phyloP scores from a whole-genome alignment of 2,113 vertebrate species.

The Eptatretus burgeri region DNA sequence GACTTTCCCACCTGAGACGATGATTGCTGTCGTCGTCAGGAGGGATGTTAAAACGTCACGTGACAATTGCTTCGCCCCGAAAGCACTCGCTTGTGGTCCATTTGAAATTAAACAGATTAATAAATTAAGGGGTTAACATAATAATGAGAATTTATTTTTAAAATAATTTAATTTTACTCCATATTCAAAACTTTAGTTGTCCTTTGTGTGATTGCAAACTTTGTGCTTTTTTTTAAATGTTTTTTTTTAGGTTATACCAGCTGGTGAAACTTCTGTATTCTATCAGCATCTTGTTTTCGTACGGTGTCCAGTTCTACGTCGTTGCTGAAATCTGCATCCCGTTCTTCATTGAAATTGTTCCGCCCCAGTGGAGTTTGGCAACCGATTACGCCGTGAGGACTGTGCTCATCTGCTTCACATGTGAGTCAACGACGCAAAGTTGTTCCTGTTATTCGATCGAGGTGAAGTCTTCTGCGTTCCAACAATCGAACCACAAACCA shows the following conservation, averaged over 20 bases:
- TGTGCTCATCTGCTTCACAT: constrained; percentile 39
- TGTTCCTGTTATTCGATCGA: too few relatives aligned
- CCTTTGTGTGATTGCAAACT: neutral
- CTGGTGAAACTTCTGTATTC: constrained; percentile 68
- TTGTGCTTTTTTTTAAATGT: neutral
- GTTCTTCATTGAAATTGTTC: constrained; percentile 17
- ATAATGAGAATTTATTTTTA: too few relatives aligned
- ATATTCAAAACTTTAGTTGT: neutral
- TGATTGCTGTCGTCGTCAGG: too few relatives aligned
- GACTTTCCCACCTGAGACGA: too few relatives aligned
- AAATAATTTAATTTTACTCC: too few relatives aligned
- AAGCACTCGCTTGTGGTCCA: too few relatives aligned
- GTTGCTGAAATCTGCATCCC: constrained; percentile 62
- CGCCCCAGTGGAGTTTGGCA: constrained; percentile 19
- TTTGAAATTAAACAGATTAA: too few relatives aligned
- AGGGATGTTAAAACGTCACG: too few relatives aligned
- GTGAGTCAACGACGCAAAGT: constrained; percentile 23
- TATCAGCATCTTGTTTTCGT: constrained; percentile 67
- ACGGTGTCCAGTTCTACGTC: constrained; percentile 77
- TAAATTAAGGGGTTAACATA: too few relatives aligned
- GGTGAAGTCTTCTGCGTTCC: too few relatives aligned
- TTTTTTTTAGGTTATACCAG: constrained; percentile 61
- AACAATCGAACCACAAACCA: too few relatives aligned
- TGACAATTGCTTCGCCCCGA: too few relatives aligned
- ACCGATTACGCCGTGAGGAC: constrained; percentile 35